Conservation (phyloP, 2,888 invertebrate genomes). For the Operophtera brumata region DNA sequence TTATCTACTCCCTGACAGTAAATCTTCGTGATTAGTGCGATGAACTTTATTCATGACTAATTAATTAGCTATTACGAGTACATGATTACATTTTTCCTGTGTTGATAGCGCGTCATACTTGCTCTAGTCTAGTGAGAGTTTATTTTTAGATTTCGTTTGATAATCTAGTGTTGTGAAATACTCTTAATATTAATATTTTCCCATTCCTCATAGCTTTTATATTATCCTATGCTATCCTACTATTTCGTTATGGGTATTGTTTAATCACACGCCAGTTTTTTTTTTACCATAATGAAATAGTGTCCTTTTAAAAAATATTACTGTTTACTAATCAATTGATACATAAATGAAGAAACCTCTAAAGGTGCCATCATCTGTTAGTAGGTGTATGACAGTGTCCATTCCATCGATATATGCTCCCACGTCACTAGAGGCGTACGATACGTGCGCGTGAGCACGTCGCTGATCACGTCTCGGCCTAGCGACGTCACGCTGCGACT, state of each 20-base stretch:
- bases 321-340: too few relatives aligned
- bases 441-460: conserved; percentile 71
- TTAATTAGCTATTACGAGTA: conserved; percentile 26
- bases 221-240: too few relatives aligned
- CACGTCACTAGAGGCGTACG: conserved; percentile 55
- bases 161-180: neutral
- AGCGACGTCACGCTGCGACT: conserved; percentile 49
- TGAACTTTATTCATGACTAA: conserved; percentile 22
- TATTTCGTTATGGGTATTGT: too few relatives aligned
- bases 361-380: too few relatives aligned
- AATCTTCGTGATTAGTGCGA: conserved; percentile 29
- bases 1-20: conserved; percentile 21
- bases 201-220: too few relatives aligned
- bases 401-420: conserved; percentile 43
- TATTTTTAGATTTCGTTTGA: conserved; percentile 6
- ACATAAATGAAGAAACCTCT: neutral
- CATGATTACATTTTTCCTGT: conserved; percentile 26
- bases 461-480: conserved; percentile 58
- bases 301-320: too few relatives aligned
- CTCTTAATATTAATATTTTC: neutral
- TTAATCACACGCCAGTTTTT: too few relatives aligned
- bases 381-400: conserved; percentile 1
- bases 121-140: conserved; percentile 11
- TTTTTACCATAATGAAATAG: too few relatives aligned
- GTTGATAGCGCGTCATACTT: conserved; percentile 18